Evolutionary conservation across 2,888 invertebrate genomes (phyloP), one percentile per base, ranked within the genome.

Genomic region (Dexiosoma caninum): DNA sequence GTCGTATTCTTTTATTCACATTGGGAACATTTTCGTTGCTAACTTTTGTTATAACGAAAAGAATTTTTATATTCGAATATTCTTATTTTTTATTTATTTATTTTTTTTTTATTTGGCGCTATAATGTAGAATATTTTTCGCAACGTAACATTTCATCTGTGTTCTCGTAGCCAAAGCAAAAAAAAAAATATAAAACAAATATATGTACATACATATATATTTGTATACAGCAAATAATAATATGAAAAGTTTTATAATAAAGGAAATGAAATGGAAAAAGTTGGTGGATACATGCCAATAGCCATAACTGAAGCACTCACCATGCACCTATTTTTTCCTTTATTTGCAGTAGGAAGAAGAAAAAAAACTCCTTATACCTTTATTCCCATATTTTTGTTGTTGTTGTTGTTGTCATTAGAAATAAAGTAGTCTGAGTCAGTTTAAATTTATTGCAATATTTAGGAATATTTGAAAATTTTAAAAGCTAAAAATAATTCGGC

Each of bases 211-310:
- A 30, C 27, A 14, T 46, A 51, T 8, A 51, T 30, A 30, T 21
- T 55, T 69, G 21, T 71, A 46, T 55, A 32, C 64, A 59, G 44
- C 57, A 79, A 81, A 81, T 79, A 62, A 79, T 77, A 82, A 82
- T 82, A 83, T 57, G 78, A 80, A 82, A 84, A 84, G 79, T 84
- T 84, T 84, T 81, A 78, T 64, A 84, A 83, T 84, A 84, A 83
- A 84, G 76, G 80, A 78, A 82, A 82, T 75, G 82, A 82, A 82
- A 80, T 83, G 75, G 77, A 78, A 83, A 80, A 70, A 49, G 75
- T 49, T 70, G 71, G 75, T 78, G 81, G 78, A 78, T 74, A 35
- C 53, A 78, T 81, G 81, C 81, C 81, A 81, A 81, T 81, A 69
- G 78, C 66, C 70, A 70, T 81, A 78, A 72, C 74, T 74, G 77